These are phyloP conservation scores for Gastracanthus pulcherrimus DNA, from an alignment of 2,888 invertebrate genomes.

Conservation along the genomic window DNA sequence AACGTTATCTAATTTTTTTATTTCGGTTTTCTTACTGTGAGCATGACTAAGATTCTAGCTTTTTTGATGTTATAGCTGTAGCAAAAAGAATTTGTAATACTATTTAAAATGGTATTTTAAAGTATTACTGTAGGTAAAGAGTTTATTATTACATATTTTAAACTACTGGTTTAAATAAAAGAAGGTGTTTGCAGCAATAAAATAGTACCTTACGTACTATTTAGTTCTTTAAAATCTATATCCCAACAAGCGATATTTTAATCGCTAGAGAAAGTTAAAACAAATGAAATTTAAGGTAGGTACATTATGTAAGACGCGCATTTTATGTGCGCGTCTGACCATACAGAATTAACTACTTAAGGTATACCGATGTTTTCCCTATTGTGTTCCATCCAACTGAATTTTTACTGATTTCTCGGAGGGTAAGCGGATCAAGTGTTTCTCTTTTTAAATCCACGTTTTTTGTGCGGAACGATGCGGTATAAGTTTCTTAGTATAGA, in stretches of 20 bases:
- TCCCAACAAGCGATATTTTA: too few species aligned
- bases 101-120: too few species aligned
- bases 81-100: too few species aligned
- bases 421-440: slow-evolving; percentile 47
- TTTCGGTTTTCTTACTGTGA: background rate
- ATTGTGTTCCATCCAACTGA: slow-evolving; percentile 12
- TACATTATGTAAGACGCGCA: slow-evolving; percentile 3
- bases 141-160: too few species aligned
- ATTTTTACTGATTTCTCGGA: slow-evolving; percentile 41
- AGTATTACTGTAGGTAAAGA: too few species aligned
- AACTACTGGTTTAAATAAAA: too few species aligned
- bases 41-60: too few species aligned
- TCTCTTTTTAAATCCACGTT: slow-evolving; percentile 39
- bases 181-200: too few species aligned
- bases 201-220: too few species aligned
- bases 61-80: too few species aligned
- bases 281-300: slow-evolving; percentile 8
- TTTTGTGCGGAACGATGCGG: slow-evolving; percentile 13
- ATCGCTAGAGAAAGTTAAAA: slow-evolving; percentile 13
- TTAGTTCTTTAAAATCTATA: too few species aligned
- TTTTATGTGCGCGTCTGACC: slow-evolving; percentile 31
- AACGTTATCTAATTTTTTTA: background rate
- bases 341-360: slow-evolving; percentile 30
- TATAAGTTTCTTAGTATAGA: slow-evolving; percentile 26
- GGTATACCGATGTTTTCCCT: background rate